These are phyloP conservation scores for Camponotus fellah DNA, from an alignment of 2,888 invertebrate species.

Conservation along the genomic window DNA sequence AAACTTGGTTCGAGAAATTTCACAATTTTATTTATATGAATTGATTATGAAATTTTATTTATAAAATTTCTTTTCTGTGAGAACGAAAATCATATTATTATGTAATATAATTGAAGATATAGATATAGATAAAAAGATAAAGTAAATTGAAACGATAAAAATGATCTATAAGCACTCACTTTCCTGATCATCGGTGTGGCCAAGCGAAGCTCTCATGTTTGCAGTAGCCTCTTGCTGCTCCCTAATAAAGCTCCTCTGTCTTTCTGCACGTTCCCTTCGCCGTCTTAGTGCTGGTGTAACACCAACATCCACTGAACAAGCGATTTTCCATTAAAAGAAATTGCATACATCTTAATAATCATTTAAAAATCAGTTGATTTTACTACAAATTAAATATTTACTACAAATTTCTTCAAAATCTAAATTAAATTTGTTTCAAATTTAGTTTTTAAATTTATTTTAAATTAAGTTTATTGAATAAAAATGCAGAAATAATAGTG, in stretches of 20 bases:
- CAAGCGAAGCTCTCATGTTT: conserved; percentile 86
- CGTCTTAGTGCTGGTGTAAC: conserved; percentile 93
- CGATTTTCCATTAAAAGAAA: conserved; percentile 48
- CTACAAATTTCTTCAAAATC: neutral
- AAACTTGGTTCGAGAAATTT: neutral
- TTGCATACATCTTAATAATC: neutral
- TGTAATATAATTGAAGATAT: conserved; percentile 10
- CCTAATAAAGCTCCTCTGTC: conserved; percentile 94
- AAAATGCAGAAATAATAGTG: neutral
- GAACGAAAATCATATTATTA: neutral
- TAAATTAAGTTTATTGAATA: neutral
- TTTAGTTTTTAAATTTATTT: too few relatives aligned
- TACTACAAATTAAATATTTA: neutral
- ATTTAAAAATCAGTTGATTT: neutral
- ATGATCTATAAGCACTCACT: conserved; percentile 74
- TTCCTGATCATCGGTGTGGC: conserved; percentile 83
- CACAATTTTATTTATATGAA: neutral
- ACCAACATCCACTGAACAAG: conserved; percentile 88
- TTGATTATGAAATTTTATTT: neutral
- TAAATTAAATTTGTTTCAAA: neutral
- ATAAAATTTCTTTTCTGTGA: neutral
- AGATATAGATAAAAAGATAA: neutral
- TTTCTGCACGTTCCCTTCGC: conserved; percentile 93
- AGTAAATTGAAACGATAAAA: neutral
- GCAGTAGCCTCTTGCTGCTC: conserved; percentile 92